phyloP scores from a whole-genome alignment of 2,797 vertebrate genomes.

The Sebastes cheni region DNA sequence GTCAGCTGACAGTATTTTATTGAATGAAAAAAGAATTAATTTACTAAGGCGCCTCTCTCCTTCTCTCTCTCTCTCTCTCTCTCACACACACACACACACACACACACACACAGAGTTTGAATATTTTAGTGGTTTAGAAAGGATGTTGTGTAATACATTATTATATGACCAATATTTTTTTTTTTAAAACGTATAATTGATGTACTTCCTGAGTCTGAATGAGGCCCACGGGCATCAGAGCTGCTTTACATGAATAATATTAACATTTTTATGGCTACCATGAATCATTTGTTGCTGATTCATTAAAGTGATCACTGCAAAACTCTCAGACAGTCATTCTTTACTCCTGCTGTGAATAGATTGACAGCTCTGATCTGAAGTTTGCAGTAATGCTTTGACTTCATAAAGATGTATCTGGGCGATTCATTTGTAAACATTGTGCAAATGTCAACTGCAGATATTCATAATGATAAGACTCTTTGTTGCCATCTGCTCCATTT shows the following conservation, averaged over 20 bases:
- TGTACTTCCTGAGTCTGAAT: neutral
- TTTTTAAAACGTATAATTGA: neutral
- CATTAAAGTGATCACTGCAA: neutral
- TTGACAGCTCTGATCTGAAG: neutral
- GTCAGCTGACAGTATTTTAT: conserved; percentile 5
- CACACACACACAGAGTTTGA: neutral
- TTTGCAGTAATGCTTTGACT: neutral
- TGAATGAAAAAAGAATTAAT: conserved; percentile 14
- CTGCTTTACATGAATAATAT: neutral
- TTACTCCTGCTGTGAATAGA: neutral
- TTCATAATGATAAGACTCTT: neutral
- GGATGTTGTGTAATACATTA: neutral
- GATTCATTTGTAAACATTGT: neutral
- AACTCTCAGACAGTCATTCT: neutral
- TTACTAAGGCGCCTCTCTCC: neutral
- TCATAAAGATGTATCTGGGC: neutral
- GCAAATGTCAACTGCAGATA: neutral
- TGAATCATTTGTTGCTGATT: neutral
- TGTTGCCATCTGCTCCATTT: neutral
- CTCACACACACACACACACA: neutral
- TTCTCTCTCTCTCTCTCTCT: neutral
- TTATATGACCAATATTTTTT: neutral
- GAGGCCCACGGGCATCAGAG: neutral
- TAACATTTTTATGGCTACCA: no score
- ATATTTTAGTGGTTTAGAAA: neutral